Conservation (phyloP, 2,797 vertebrate genomes). For the Hyperoplus lanceolatus region DNA sequence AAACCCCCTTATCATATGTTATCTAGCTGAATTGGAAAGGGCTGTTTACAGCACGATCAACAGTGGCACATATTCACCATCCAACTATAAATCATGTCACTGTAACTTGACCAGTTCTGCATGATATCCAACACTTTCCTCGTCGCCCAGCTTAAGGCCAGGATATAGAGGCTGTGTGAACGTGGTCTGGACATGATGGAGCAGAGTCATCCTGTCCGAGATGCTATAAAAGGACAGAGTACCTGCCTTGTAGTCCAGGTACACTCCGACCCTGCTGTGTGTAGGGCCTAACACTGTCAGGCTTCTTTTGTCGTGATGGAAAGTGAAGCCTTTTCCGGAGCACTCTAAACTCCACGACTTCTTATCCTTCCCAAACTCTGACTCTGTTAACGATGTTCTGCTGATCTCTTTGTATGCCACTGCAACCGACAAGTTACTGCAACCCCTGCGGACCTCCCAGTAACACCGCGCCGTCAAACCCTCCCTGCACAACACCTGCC, state of each 20-base stretch:
- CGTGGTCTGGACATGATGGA: not conserved
- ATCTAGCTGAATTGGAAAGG: not conserved
- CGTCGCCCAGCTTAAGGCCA: not conserved
- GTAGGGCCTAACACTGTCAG: accelerated
- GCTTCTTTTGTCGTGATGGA: accelerated
- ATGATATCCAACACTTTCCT: accelerated
- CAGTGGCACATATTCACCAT: not conserved
- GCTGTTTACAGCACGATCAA: not conserved
- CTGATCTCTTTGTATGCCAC: conserved; percentile 32
- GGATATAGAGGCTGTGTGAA: conserved; percentile 47
- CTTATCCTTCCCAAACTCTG: conserved; percentile 25
- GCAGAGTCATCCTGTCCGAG: conserved; percentile 21
- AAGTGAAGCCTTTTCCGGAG: accelerated
- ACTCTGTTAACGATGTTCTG: accelerated
- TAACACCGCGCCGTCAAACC: conserved; percentile 37
- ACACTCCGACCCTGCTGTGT: not conserved
- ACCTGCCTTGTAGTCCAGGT: conserved; percentile 15
- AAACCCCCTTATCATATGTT: not conserved
- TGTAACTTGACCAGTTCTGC: conserved; percentile 5
- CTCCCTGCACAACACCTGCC: conserved; percentile 45
- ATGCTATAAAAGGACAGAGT: conserved; percentile 36
- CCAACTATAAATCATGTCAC: not conserved
- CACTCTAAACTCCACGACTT: conserved; percentile 43
- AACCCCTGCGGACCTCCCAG: conserved; percentile 38
- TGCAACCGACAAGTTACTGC: not conserved